phyloP scores from a whole-genome alignment of 2,888 invertebrate genomes.

The Lypha dubia region DNA sequence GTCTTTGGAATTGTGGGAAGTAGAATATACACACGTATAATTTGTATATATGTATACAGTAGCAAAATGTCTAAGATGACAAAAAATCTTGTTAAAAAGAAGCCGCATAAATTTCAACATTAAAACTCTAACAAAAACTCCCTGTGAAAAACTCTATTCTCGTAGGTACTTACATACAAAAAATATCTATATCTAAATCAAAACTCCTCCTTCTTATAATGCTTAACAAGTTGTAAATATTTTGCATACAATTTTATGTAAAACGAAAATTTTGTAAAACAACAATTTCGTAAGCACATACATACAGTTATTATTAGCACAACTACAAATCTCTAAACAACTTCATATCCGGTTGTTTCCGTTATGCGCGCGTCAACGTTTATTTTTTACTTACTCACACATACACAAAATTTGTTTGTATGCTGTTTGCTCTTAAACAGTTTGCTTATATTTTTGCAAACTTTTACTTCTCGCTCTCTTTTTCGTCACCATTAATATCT shows the following conservation, averaged over 20 bases:
- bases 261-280: background rate
- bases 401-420: background rate
- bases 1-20: no score
- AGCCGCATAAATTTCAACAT: background rate
- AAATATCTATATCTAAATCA: no score
- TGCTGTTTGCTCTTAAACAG: slow-evolving; percentile 4
- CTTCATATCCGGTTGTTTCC: slow-evolving; percentile 63
- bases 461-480: slow-evolving; percentile 29
- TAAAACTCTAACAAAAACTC: background rate
- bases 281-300: background rate
- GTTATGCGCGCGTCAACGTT: slow-evolving; percentile 64
- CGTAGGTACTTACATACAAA: background rate
- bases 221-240: slow-evolving; percentile 1
- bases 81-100: background rate
- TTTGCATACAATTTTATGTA: background rate
- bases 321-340: slow-evolving; percentile 10
- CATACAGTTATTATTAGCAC: background rate
- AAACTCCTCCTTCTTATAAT: background rate
- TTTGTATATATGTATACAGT: no score
- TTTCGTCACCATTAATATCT: background rate
- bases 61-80: no score
- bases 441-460: slow-evolving; percentile 18
- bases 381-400: slow-evolving; percentile 5
- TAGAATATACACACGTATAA: no score
- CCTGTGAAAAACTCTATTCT: background rate